phyloP scores from a whole-genome alignment of 2,113 vertebrate species.

The Aramus guarauna region DNA sequence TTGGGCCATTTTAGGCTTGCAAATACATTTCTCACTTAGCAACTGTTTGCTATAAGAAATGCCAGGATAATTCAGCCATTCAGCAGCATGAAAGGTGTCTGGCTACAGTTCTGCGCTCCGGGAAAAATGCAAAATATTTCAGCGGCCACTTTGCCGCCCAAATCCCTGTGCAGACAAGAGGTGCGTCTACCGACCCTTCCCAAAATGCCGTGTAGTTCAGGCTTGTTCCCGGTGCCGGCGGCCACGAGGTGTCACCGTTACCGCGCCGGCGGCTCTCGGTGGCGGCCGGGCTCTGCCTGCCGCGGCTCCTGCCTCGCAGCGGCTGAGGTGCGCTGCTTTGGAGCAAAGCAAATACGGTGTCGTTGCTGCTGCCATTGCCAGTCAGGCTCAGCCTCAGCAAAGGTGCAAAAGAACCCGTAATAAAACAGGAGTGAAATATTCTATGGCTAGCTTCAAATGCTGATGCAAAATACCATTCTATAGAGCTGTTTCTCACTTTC shows the following conservation, averaged over 20 bases:
- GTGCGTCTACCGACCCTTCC: rapidly evolving
- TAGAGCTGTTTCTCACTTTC: neutral
- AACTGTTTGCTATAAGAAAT: rapidly evolving
- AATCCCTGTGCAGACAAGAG: neutral
- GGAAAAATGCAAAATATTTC: rapidly evolving
- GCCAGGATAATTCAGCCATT: neutral
- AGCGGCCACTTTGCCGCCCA: neutral
- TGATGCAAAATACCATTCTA: rapidly evolving
- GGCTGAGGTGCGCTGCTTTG: neutral
- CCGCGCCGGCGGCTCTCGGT: neutral
- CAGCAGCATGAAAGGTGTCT: neutral
- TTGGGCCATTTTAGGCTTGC: rapidly evolving
- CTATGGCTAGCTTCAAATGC: rapidly evolving
- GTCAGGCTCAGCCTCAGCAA: rapidly evolving
- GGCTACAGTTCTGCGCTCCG: neutral
- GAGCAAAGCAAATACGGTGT: rapidly evolving
- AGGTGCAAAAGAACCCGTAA: rapidly evolving
- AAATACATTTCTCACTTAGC: neutral
- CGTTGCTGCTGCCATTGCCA: rapidly evolving
- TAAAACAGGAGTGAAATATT: rapidly evolving
- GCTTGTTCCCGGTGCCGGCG: neutral
- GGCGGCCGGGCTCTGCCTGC: neutral
- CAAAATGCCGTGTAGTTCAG: rapidly evolving
- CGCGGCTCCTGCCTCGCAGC: neutral
- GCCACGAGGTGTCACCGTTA: constrained; percentile 61